Base-by-base conservation (phyloP, 2,888 invertebrate genomes). In the Drosophila dives region DNA sequence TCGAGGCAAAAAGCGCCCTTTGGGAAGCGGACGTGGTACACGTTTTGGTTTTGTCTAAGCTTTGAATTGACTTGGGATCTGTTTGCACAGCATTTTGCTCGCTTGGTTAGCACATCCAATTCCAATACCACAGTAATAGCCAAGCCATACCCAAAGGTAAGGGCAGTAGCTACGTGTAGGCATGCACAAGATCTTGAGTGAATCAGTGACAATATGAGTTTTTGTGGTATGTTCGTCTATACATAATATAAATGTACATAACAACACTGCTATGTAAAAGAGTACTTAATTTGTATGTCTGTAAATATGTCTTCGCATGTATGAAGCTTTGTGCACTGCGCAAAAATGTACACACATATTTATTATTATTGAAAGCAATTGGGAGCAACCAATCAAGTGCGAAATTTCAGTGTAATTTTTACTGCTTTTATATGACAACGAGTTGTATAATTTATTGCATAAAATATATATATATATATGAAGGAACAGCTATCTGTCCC, bases 171-270 rank as follows among this genome's bases (percentile, higher is more conserved):
- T 83, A 83, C 88, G 86, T 83, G 83, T 54, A 79, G 86, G 64
- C 83, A 87, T 85, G 88, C 80, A 71, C 70, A 82, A 60, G 88
- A 82, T 82, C 51, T 85, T 53, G 64, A 54, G 68, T 69, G 70
- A 76, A 68, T 85, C 77, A 87, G 66, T 74, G 76, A 60, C 79
- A 68, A 84, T 62, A 56, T 42, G 68, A 65, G 72, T 55, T 38
- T 49, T 20, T 40, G 0, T 51, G 48, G 51, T 68, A n/a, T 36
- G 64, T 33, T 56, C 53, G 49, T 36, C 55, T 32, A 53, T 67
- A 51, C 55, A 38, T 50, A 15, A 12, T 38, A 50, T 45, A 34
- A 29, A 45, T 23, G 45, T 7, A 45, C 45, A 45, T 23, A 45
- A 23, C 45, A 45, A 26, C 23, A 15, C 23, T 45, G 45, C 8